These are phyloP conservation scores for Patella pellucida DNA, from an alignment of 2,888 invertebrate genomes.

Conservation along the genomic window DNA sequence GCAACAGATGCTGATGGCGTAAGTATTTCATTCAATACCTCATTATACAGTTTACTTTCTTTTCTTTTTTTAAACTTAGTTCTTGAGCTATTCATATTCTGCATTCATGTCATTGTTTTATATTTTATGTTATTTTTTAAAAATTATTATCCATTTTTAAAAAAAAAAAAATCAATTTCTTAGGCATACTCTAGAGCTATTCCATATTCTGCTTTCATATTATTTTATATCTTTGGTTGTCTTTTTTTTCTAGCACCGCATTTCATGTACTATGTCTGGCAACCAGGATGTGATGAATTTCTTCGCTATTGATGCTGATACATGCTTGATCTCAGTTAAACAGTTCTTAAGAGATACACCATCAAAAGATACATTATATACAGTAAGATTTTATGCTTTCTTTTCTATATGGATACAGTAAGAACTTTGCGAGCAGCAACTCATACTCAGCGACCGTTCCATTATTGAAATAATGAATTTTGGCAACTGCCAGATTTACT, in stretches of 20 bases:
- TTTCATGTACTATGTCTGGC: slow-evolving; percentile 12
- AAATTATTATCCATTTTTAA: no score
- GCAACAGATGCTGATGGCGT: slow-evolving; percentile 62
- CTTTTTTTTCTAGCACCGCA: no score
- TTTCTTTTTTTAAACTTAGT: no score
- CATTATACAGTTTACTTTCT: not conserved
- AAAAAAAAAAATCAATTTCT: not conserved
- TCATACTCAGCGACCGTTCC: no score
- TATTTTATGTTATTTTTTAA: slow-evolving; percentile 12
- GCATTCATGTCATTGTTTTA: not conserved
- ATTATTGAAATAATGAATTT: no score
- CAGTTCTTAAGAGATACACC: slow-evolving; percentile 37
- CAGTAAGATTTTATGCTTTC: slow-evolving; percentile 37
- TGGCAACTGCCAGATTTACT: no score
- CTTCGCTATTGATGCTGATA: slow-evolving; percentile 45
- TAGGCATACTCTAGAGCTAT: not conserved
- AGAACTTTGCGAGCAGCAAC: no score
- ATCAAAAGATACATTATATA: slow-evolving; percentile 44
- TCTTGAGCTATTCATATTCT: no score
- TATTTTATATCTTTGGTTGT: no score
- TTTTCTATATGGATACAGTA: no score
- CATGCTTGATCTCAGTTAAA: slow-evolving; percentile 44
- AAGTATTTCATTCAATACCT: slow-evolving; percentile 27
- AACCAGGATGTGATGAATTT: slow-evolving; percentile 33
- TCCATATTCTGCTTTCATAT: no score